Base-by-base conservation (phyloP, 1,140 invertebrate genomes). In the Asobara japonica region DNA sequence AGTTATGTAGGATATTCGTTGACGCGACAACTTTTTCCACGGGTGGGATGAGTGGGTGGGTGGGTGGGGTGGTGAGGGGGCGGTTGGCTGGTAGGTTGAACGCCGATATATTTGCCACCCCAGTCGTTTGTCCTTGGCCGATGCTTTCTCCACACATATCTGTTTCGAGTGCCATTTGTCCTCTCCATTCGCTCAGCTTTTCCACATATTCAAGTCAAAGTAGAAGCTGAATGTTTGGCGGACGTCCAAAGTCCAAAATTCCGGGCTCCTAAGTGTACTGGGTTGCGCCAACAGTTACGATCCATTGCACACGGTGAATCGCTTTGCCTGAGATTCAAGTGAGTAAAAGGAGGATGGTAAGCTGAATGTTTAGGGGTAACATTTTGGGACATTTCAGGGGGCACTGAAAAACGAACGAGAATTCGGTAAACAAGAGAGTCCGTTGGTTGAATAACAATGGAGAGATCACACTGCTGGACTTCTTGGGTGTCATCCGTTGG, bases 301-400 rank as follows among this genome's bases (percentile, higher is more conserved):
- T 75, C 83, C 84, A 86, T 86, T 86, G 83, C 83, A 84, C 84
- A 84, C 78, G 83, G 80, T 81, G 77, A 86, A 86, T 80, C 81
- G 82, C 83, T 78, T 84, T 79, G 80, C n/a, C 13, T n/a, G 60
- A 13, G 65, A 36, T 36, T 41, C 22, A 36, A 27, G 65, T 27
- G 65, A n/a, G 33, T 10, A 36, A n/a, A 18, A 18, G 65, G 20
- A 36, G 25, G 65, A 41, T 18, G 25, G 18, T 11, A 10, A 56
- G 25, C 13, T 27, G 51, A 56, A 56, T 56, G 51, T 56, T 56
- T 56, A 56, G 51, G n/a, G 16, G 51, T 56, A 56, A 56, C 51
- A 11, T 56, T 56, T 8, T 22, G 25, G 22, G 22, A 56, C 51
- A 20, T 27, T 0, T 27, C 22, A 20, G 3, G 2, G 22, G 25